Percentiles rank a stretch among this genome's conserved stretches.
phyloP scores from a whole-genome alignment of 1,140 invertebrate genomes.

The Psix sp. region DNA sequence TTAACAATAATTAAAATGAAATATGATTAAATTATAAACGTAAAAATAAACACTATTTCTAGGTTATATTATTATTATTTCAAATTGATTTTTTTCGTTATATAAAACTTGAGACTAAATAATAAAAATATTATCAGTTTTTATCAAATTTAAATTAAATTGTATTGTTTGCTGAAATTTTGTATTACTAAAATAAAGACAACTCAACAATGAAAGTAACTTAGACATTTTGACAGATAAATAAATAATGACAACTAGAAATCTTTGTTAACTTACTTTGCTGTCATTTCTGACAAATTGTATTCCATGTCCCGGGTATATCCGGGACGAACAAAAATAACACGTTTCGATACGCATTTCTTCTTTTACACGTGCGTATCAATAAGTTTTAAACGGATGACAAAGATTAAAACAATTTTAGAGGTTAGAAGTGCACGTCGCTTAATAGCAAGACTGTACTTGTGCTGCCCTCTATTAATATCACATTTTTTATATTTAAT shows the following conservation, averaged over 20 bases:
- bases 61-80: not conserved
- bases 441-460: no score
- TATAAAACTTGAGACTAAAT: no score
- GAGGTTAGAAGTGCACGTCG: not conserved
- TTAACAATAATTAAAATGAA: not conserved
- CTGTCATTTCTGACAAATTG: slow-evolving; percentile 92
- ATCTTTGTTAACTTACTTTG: slow-evolving; percentile 80
- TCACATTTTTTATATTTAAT: no score
- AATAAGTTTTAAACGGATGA: not conserved
- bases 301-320: slow-evolving; percentile 91
- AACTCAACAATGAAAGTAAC: no score
- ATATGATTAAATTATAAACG: no score
- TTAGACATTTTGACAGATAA: no score
- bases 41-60: not conserved
- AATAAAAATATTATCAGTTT: no score
- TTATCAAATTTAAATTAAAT: no score
- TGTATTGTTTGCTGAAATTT: not conserved
- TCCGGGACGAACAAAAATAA: slow-evolving; percentile 91
- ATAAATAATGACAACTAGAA: no score
- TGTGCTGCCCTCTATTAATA: no score
- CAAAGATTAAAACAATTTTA: not conserved
- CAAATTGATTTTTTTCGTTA: not conserved
- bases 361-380: slow-evolving; percentile 18
- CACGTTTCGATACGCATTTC: slow-evolving; percentile 92
- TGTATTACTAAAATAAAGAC: no score